Base-by-base conservation (phyloP, 2,797 vertebrate genomes). In the Chiroxiphia lanceolata region DNA sequence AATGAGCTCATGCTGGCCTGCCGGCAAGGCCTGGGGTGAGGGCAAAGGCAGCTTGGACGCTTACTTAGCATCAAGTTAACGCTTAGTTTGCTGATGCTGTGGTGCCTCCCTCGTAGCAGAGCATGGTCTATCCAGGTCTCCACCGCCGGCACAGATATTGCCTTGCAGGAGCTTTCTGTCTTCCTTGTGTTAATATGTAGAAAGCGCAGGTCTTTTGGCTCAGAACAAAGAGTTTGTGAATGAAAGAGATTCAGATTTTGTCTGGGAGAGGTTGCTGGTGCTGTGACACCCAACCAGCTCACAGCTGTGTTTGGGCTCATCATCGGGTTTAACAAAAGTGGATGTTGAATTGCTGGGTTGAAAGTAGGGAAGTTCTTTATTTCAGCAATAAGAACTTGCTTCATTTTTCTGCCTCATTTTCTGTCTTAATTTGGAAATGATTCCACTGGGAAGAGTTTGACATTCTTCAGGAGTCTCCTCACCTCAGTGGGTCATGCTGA, bases 1-100 rank as follows among this genome's bases (percentile, higher is more conserved):
- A 82, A 87, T 97, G 96, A 97, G 94, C 95, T 97, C 96, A 96
- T 93, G 84, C 90, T 97, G 96, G 95, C 93, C 87, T 93, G 42
- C 70, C 0, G 8, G 74, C 82, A 15, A 11, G 42, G 45, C 80
- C 86, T 85, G 88, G 88, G 57, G 42, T 83, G 68, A 92, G 90
- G 88, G 71, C 31, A 13, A 47, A 92, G 89, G 57, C 92, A 81
- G 38, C 15, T 42, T 31, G 91, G 70, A 63, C 0, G 3, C 8
- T 86, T 44, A 10, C 42, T 17, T 47, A 56, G 14, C 2, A 0
- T 22, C 70, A 1, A 15, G 25, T 95, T 95, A 96, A 96, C 81
- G 0, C 70, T 25, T 75, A 23, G 13, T 8, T 71, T 88, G 75
- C 96, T 81, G 67, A 6, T 44, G 68, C 22, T 26, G 0, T 11